Base-by-base conservation (phyloP, 2,113 vertebrate species). In the Brachyistius frenatus region DNA sequence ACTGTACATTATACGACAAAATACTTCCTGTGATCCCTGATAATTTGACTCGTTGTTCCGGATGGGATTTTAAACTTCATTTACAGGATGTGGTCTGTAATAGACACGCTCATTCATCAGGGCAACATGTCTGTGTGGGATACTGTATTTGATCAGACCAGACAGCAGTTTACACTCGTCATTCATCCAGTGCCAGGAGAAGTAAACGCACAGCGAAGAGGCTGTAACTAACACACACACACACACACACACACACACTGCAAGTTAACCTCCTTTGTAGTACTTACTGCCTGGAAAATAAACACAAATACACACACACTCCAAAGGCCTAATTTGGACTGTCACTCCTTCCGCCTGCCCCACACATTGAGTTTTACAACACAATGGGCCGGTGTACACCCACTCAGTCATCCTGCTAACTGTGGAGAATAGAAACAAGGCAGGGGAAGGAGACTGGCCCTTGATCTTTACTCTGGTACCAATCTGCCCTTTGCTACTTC, bases 351-450 rank as follows among this genome's bases (percentile, higher is more conserved):
- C 73, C 52, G 10, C 46, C 71, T 47, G 47, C 47, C 31, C 56
- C 73, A 70, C 56, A 61, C 76, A 80, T 7, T 55, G 68, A 75
- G 50, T 57, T 7, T 0, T 30, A 65, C 41, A 3, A 37, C 55
- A 87, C 85, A 89, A 81, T 81, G 76, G 73, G 55, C 57, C 80
- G 78, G 79, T 87, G 85, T 89, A 64, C 66, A 61, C 84, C 78
- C 81, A 81, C 84, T 68, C 81, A 81, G 10, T 56, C n/a, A 49
- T 66, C 30, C 63, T 57, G 64, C 57, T 30, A 30, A 47, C 46
- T 36, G 35, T 50, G 63, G 55, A 79, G 65, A 68, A 63, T 3
- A 41, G 66, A 47, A 64, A 70, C 68, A 58, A 32, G 49, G 37
- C 52, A 46, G 5, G 50, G 32, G 39, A 72, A 41, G 52, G 57